Conservation (phyloP, 1,140 invertebrate species). For the Potamilus streckersoni region DNA sequence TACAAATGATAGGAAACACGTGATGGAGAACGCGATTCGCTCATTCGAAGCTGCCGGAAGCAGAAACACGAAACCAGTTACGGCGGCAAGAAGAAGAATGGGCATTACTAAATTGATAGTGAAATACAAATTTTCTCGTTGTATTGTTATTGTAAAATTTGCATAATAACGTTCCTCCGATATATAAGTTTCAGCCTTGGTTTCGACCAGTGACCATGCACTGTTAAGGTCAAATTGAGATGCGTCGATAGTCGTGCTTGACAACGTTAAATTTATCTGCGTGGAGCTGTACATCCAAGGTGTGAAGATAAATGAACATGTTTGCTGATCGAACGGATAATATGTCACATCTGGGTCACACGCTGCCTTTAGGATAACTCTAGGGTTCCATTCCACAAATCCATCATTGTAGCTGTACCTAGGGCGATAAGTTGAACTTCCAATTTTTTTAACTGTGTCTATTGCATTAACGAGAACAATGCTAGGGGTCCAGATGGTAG, state of each 20-base stretch:
- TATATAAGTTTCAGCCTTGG: slow-evolving; percentile 9
- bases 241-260: not conserved
- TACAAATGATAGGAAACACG: slow-evolving; percentile 30
- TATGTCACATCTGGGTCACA: slow-evolving; percentile 30
- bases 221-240: slow-evolving; percentile 14
- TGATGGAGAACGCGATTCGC: slow-evolving; percentile 23
- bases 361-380: slow-evolving; percentile 15
- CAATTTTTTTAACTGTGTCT: slow-evolving; percentile 26
- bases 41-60: slow-evolving; percentile 26
- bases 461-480: slow-evolving; percentile 25
- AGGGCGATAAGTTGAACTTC: slow-evolving; percentile 21
- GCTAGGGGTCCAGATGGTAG: slow-evolving; percentile 15
- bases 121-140: slow-evolving; percentile 13
- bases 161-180: slow-evolving; percentile 2
- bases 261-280: slow-evolving; percentile 3
- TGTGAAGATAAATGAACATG: slow-evolving; percentile 23
- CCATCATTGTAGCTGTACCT: not conserved
- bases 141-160: slow-evolving; percentile 20
- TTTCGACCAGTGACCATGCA: slow-evolving; percentile 23
- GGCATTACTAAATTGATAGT: slow-evolving; percentile 21
- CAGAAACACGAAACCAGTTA: slow-evolving; percentile 20
- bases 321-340: slow-evolving; percentile 30
- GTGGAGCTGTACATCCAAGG: slow-evolving; percentile 14
- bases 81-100: slow-evolving; percentile 13
- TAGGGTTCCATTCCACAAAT: slow-evolving; percentile 15